Base-by-base conservation (phyloP, 2,113 vertebrate species). In the Condylura cristata region DNA sequence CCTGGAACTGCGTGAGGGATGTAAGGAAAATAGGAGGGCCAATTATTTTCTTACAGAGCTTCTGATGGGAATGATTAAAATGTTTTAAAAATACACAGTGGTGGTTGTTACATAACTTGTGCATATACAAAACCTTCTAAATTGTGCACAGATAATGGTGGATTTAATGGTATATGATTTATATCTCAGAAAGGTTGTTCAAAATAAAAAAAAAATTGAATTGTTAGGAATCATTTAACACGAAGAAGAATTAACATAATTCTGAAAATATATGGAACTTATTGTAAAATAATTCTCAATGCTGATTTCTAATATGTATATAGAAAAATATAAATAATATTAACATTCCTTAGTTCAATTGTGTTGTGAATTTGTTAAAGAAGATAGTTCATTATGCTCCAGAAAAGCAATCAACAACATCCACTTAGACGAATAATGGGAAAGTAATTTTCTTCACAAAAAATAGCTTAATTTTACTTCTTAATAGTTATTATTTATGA, bases 401-500 rank as follows among this genome's bases (percentile, higher is more conserved):
- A 61, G 7, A 71, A 74, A 44, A 30, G 17, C 24, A 75, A 72
- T 56, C 16, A 24, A 66, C 46, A 72, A 4, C 3, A 88, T 71
- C 22, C 34, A 48, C 78, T 82, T 24, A 90, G 66, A 60, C 39
- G 91, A 71, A 70, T 14, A 56, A 80, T 56, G 9, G 18, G 17
- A 7, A 71, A 56, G 68, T 78, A 39, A 74, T 24, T 8, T 0
- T 61, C 58, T 83, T 61, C 10, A 86, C 56, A 86, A 58, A 70
- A 51, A 39, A 86, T 26, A 87, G 44, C 6, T 72, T 78, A 76
- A 72, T 66, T 58, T 89, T 66, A 32, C 2, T 1, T 86, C 7
- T 86, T 72, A 28, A 6, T 70, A 90, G 63, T 86, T 84, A 88
- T 56, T 95, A 84, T 24, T 84, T 44, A 86, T 85, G 22, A 32